Base-by-base conservation (phyloP, 2,888 invertebrate species). In the Stenichneumon culpator region DNA sequence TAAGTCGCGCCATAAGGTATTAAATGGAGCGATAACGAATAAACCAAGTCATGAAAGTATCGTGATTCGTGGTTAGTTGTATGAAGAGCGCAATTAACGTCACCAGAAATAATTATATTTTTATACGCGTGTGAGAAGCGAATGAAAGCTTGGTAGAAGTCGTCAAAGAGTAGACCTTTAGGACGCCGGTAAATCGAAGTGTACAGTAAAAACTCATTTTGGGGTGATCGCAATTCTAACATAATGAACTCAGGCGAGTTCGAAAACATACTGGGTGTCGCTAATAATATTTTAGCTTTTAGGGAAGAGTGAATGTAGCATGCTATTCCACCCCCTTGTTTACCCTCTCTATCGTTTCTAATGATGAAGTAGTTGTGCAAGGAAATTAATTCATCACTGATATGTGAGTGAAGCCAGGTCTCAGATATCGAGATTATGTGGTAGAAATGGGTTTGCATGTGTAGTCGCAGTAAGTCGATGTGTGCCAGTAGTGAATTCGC, bases 251-350 rank as follows among this genome's bases (percentile, higher is more conserved):
- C 72, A 3, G 79, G 79, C 1, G 60, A 50, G 50, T 79, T 72
- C 22, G 72, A 36, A 19, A 65, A 65, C 0, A 14, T 14, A 9
- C 28, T 57, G 3, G 63, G 52, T 3, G 72, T 52, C 2, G 70
- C 1, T 1, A 39, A 44, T 2, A 79, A 19, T 3, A 72, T 7
- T 22, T 22, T 47, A 0, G 36, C 47, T 22, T 77, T 28, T 28
- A 28, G 28, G 28, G 28, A 28, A 28, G 28, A 28, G 3, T 28
- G 28, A 3, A 28, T 28, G 22, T 68, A 75, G 28, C 82, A 77
- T 6, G 69, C 82, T 39, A 82, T 69, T 5, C 82, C 82, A 7
- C 82, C 77, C 14, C 82, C 77, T 11, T 47, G 22, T 22, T 75
- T 57, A 0, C 32, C 39, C 14, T 77, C 68, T 1, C 77, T 25